Evolutionary conservation across 1,140 invertebrate genomes (phyloP).

Genomic region (Sarcophaga bullata): DNA sequence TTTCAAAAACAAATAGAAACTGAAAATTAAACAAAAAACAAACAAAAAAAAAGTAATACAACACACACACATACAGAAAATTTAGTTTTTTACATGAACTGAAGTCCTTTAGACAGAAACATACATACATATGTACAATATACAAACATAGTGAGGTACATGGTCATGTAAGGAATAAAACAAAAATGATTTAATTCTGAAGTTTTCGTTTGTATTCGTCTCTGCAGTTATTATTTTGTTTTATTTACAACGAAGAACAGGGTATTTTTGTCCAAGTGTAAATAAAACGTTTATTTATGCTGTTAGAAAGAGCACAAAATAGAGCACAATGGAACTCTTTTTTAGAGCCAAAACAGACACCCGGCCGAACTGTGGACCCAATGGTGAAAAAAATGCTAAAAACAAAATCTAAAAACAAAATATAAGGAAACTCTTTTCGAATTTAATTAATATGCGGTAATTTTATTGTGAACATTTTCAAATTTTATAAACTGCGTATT

Average conservation of each 20-base stretch:
- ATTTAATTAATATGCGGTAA: background rate
- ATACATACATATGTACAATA: too few relatives aligned
- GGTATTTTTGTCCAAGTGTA: background rate
- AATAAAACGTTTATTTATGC: slow-evolving; percentile 29
- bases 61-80: too few relatives aligned
- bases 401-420: background rate
- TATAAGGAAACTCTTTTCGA: background rate
- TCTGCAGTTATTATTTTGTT: too few relatives aligned
- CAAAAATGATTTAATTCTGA: slow-evolving; percentile 36
- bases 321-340: background rate
- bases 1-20: background rate
- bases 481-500: background rate
- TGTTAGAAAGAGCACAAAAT: slow-evolving; percentile 1
- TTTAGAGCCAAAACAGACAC: background rate
- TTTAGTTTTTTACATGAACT: slow-evolving; percentile 8
- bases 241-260: background rate
- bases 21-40: slow-evolving; percentile 7
- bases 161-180: background rate
- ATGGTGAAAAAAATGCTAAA: background rate
- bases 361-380: background rate
- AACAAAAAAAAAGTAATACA: background rate
- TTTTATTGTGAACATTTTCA: background rate
- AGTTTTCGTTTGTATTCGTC: slow-evolving; percentile 26
- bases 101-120: slow-evolving; percentile 20
- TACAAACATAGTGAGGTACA: background rate